phyloP scores from a whole-genome alignment of 2,888 invertebrate genomes.

The Rhodophaea formosa region DNA sequence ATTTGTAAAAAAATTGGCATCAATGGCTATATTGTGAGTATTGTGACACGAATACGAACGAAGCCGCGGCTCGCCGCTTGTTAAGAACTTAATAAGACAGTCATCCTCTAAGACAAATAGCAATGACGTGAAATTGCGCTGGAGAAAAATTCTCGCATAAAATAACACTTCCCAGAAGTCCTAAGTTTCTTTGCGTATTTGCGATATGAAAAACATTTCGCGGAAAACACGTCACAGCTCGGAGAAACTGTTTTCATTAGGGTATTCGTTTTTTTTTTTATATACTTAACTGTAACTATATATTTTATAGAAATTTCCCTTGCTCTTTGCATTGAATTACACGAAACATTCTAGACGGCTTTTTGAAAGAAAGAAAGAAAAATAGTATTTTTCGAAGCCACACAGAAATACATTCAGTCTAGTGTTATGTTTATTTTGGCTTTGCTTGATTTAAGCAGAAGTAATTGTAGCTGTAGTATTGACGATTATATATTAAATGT shows the following conservation, averaged over 20 bases:
- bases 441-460: too few relatives aligned
- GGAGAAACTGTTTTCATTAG: not conserved
- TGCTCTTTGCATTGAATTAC: too few relatives aligned
- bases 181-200: not conserved
- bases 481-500: too few relatives aligned
- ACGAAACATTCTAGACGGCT: too few relatives aligned
- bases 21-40: too few relatives aligned
- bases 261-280: not conserved
- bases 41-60: too few relatives aligned
- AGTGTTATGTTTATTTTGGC: too few relatives aligned
- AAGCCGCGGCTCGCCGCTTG: not conserved
- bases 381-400: too few relatives aligned
- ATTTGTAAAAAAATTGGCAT: too few relatives aligned
- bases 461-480: too few relatives aligned
- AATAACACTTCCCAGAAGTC: conserved; percentile 4
- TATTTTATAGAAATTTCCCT: not conserved
- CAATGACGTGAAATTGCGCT: not conserved
- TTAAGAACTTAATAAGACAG: not conserved
- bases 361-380: too few relatives aligned
- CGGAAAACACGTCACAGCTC: not conserved
- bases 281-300: not conserved
- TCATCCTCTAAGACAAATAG: conserved; percentile 4
- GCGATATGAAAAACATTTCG: not conserved
- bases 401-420: too few relatives aligned
- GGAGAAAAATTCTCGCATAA: conserved; percentile 6